Evolutionary conservation across 2,888 invertebrate species (phyloP).

Genomic region (Margaritifera margaritifera): DNA sequence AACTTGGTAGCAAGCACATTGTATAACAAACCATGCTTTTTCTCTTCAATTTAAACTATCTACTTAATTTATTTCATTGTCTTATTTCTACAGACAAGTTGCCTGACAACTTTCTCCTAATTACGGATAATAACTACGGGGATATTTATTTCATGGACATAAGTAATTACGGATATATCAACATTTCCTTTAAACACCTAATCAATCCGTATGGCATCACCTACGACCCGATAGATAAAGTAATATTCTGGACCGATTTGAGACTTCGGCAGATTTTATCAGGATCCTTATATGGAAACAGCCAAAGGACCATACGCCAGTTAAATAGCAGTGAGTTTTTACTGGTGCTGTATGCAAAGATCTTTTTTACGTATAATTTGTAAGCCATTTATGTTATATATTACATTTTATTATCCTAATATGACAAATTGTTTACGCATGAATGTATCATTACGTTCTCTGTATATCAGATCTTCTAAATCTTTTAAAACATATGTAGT

Average conservation of each 20-base stretch:
- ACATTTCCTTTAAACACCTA: constrained; percentile 36
- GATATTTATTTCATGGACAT: constrained; percentile 86
- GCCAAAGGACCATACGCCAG: constrained; percentile 37
- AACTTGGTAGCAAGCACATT: too few species aligned
- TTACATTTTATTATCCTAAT: too few species aligned
- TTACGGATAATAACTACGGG: constrained; percentile 73
- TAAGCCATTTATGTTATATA: too few species aligned
- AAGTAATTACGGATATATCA: constrained; percentile 74
- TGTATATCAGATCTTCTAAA: too few species aligned
- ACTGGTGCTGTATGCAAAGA: too few species aligned
- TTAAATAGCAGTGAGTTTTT: constrained; percentile 37
- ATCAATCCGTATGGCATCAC: constrained; percentile 87
- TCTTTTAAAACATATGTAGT: too few species aligned
- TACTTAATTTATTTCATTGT: neutral
- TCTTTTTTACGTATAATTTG: too few species aligned
- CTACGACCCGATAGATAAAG: constrained; percentile 84
- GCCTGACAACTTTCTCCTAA: constrained; percentile 60
- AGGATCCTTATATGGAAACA: constrained; percentile 46
- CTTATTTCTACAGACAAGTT: constrained; percentile 24
- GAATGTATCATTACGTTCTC: too few species aligned
- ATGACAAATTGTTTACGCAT: too few species aligned
- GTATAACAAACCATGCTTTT: too few species aligned
- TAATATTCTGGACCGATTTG: constrained; percentile 86
- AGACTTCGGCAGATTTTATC: constrained; percentile 63
- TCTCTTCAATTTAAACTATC: too few species aligned